These are phyloP conservation scores for Poecilobothrus nobilitatus DNA, from an alignment of 2,888 invertebrate species.

Conservation along the genomic window DNA sequence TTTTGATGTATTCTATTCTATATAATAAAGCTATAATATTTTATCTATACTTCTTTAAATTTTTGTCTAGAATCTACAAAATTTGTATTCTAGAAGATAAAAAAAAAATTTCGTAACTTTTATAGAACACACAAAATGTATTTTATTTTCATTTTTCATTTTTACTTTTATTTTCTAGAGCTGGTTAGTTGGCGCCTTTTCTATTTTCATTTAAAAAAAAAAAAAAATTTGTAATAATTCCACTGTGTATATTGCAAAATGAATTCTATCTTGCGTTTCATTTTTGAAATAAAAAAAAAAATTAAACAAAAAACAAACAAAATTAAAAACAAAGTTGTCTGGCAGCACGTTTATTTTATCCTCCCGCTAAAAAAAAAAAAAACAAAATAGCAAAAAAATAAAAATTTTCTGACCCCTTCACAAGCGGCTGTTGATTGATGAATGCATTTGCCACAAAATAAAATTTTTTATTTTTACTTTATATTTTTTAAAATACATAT, in stretches of 20 bases:
- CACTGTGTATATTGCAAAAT: neutral
- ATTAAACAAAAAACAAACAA: neutral
- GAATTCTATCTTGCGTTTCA: neutral
- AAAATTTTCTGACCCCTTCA: too few species aligned
- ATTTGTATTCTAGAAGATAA: neutral
- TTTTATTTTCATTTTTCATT: too few species aligned
- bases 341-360: neutral
- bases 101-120: neutral
- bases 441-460: neutral
- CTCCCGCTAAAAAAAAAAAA: neutral
- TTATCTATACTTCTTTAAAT: too few species aligned
- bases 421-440: neutral
- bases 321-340: neutral
- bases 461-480: too few species aligned
- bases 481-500: too few species aligned
- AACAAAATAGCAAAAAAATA: too few species aligned
- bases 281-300: neutral
- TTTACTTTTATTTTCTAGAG: neutral
- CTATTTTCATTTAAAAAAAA: neutral
- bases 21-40: too few species aligned
- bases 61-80: neutral
- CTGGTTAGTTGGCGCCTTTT: neutral
- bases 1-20: too few species aligned
- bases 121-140: neutral
- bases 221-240: neutral